These are phyloP conservation scores for Zaprionus obscuricornis DNA, from an alignment of 2,888 invertebrate species.

Conservation along the genomic window DNA sequence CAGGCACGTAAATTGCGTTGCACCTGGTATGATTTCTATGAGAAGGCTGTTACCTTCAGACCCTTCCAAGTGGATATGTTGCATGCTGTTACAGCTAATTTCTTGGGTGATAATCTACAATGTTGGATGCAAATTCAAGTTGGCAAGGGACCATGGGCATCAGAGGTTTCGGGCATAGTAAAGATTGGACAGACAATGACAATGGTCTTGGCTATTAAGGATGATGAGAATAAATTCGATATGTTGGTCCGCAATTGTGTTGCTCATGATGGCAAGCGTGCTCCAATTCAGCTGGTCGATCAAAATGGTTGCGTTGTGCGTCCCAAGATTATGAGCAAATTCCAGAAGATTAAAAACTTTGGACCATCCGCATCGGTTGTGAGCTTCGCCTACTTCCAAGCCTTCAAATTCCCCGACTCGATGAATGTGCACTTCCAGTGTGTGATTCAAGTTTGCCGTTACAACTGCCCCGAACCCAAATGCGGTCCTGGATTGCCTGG, in stretches of 20 bases:
- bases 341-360: conserved; percentile 98
- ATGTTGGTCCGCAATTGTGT: conserved; percentile 97
- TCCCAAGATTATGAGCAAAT: conserved; percentile 97
- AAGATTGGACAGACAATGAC: conserved; percentile 99
- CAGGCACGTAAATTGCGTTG: conserved; percentile 94
- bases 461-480: conserved; percentile 96
- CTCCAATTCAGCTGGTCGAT: conserved; percentile 96
- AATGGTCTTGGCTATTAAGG: conserved; percentile 97
- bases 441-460: conserved; percentile 96
- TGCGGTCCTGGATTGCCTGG: conserved; percentile 87
- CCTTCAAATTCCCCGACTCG: conserved; percentile 97
- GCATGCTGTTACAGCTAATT: conserved; percentile 97
- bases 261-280: conserved; percentile 96
- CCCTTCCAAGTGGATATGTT: conserved; percentile 98
- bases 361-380: conserved; percentile 97
- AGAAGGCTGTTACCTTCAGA: conserved; percentile 96
- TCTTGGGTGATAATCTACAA: conserved; percentile 96
- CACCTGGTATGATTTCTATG: conserved; percentile 98
- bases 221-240: conserved; percentile 97
- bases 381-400: conserved; percentile 97
- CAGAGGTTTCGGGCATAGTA: conserved; percentile 96
- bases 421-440: conserved; percentile 99
- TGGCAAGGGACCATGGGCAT: conserved; percentile 98
- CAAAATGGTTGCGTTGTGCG: conserved; percentile 96
- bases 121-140: conserved; percentile 99